Evolutionary conservation across 2,113 vertebrate genomes (phyloP).

Genomic region (Dendropsophus ebraccatus): DNA sequence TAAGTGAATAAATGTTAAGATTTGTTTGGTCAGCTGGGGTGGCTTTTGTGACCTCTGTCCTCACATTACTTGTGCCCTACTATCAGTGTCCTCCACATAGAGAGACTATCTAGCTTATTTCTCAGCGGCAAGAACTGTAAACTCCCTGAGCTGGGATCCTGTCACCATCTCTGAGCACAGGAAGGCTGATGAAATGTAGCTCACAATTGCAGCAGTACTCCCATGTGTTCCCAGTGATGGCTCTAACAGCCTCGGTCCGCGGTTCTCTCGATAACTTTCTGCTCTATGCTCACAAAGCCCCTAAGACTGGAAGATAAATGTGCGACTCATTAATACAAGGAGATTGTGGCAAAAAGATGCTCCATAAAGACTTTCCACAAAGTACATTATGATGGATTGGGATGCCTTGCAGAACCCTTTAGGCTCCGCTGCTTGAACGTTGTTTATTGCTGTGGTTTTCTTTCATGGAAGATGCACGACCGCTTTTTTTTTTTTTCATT

Average conservation of each 20-base stretch:
- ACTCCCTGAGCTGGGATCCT: neutral
- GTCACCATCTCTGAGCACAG: neutral
- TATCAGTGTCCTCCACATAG: no score
- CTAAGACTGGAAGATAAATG: constrained; percentile 4
- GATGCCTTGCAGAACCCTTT: constrained; percentile 23
- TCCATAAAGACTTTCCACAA: constrained; percentile 10
- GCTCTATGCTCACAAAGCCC: constrained; percentile 26
- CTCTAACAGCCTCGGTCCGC: neutral
- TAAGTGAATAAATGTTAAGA: no score
- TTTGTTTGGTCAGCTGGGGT: no score
- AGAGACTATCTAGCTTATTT: neutral
- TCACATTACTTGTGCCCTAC: no score
- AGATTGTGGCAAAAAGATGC: constrained; percentile 42
- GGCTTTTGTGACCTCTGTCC: no score
- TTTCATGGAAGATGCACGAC: constrained; percentile 18
- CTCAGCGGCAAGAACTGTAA: neutral
- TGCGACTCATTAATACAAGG: constrained; percentile 25
- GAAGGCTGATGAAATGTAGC: constrained; percentile 1
- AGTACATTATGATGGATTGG: constrained; percentile 33
- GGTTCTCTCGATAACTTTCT: neutral
- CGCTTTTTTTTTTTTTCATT: constrained; percentile 32
- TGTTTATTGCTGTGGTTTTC: constrained; percentile 27
- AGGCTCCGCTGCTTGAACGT: neutral
- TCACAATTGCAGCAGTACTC: neutral
- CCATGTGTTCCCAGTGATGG: constrained; percentile 24